phyloP scores from a whole-genome alignment of 2,888 invertebrate species.

The Exocentrus adspersus region DNA sequence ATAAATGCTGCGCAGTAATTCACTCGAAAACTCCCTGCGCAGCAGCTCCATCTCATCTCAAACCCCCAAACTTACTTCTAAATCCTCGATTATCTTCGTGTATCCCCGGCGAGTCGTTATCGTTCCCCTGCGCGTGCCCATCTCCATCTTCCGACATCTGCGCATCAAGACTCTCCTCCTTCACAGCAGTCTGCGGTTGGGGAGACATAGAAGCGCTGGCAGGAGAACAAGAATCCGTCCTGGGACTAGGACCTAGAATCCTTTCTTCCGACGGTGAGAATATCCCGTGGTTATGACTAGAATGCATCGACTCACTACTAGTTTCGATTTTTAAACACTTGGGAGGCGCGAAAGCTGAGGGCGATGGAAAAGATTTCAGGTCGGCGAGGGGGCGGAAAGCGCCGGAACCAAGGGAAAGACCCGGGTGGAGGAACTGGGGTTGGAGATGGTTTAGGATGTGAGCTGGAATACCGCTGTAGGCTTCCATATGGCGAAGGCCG shows the following conservation, averaged over 20 bases:
- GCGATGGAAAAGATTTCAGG: slow-evolving; percentile 66
- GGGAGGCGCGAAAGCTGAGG: slow-evolving; percentile 78
- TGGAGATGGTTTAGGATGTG: slow-evolving; percentile 78
- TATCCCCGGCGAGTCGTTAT: slow-evolving; percentile 59
- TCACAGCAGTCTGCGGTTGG: slow-evolving; percentile 60
- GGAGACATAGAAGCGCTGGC: slow-evolving; percentile 70
- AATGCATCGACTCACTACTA: slow-evolving; percentile 57
- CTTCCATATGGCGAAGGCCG: slow-evolving; percentile 67
- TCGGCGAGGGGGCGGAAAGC: slow-evolving; percentile 71
- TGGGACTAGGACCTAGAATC: slow-evolving; percentile 63
- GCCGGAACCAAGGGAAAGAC: slow-evolving; percentile 70
- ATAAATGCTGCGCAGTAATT: too few relatives aligned
- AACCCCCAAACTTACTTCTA: slow-evolving; percentile 68
- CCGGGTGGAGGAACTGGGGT: slow-evolving; percentile 77
- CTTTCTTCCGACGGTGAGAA: slow-evolving; percentile 62
- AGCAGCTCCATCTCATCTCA: too few relatives aligned
- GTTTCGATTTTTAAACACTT: slow-evolving; percentile 71
- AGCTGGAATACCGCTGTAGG: slow-evolving; percentile 71
- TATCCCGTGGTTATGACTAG: slow-evolving; percentile 57
- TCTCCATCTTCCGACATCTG: slow-evolving; percentile 70
- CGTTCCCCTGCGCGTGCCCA: slow-evolving; percentile 59
- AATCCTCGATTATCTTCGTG: slow-evolving; percentile 66
- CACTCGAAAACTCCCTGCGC: too few relatives aligned
- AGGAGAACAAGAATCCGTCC: slow-evolving; percentile 71
- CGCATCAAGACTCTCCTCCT: slow-evolving; percentile 69